Evolutionary conservation across 2,888 invertebrate species (phyloP), one percentile per base, ranked within the genome.

Genomic region (Hydriomena furcata): DNA sequence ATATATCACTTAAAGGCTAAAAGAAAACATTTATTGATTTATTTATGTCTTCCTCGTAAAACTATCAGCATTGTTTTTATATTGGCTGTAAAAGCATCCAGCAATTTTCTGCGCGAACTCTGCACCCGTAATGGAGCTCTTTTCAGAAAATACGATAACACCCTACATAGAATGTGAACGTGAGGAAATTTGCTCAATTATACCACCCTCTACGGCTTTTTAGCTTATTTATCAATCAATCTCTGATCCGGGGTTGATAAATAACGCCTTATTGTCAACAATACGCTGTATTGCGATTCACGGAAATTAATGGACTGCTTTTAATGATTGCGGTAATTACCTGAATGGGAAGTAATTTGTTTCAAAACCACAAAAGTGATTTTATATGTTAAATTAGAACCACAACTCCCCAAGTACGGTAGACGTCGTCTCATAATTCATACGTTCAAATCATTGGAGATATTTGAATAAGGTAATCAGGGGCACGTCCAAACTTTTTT

Each of bases 221-320:
- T 86, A 82, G 82, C 80, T 81, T 82, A 79, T 82, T 87, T 88
- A 88, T 84, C 85, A 84, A 85, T 84, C 84, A 85, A 89, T 89
- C 86, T 87, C 68, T 70, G 85, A 88, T 87, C 71, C 63, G 47
- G 71, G 69, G 64, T 65, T 67, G 86, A 86, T 87, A 86, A 76
- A 71, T 68, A 71, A 68, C 73, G 74, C 76, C 69, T 72, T 73
- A 74, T 68, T 75, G 71, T 76, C 74, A 76, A 77, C 73, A 75
- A 58, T 61, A 58, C 60, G 50, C 60, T 61, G 42, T 48, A 38
- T 49, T 49, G 51, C 63, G 52, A 76, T 70, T 79, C 77, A 79
- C 65, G 71, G 58, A 55, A 72, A 68, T 76, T 84, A 83, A 82
- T 80, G 74, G 68, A 65, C 63, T 60, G 60, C 49, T 58, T 64